These are phyloP conservation scores for Allolobophora icterica DNA, from an alignment of 2,888 invertebrate species.

Conservation along the genomic window DNA sequence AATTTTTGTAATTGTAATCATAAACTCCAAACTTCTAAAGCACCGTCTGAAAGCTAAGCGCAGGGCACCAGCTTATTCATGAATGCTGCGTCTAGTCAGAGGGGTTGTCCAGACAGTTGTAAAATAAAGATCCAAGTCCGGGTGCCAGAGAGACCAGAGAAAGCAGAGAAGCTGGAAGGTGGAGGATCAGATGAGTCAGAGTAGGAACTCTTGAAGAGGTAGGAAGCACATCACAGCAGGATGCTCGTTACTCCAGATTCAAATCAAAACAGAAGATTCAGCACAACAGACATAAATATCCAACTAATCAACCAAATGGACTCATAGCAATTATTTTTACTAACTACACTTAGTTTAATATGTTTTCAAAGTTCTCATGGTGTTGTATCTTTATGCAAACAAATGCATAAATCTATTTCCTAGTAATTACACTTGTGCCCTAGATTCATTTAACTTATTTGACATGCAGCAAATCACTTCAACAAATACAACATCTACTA, in stretches of 20 bases:
- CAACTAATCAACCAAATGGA: background rate
- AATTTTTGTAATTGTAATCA: too few species aligned
- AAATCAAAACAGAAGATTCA: background rate
- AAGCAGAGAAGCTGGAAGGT: too few species aligned
- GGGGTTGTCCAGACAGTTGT: too few species aligned
- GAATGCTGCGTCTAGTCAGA: too few species aligned
- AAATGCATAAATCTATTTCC: background rate
- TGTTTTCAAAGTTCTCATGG: background rate
- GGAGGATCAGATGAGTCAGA: too few species aligned
- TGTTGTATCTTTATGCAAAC: background rate
- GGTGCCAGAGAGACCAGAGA: too few species aligned
- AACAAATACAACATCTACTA: background rate
- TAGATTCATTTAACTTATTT: background rate
- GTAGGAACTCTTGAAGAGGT: too few species aligned
- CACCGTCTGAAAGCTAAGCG: too few species aligned
- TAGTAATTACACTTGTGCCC: background rate
- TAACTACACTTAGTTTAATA: too few species aligned
- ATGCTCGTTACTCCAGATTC: background rate
- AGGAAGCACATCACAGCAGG: background rate
- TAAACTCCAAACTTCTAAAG: too few species aligned
- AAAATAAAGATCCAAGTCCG: too few species aligned
- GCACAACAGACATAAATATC: background rate
- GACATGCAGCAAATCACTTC: background rate
- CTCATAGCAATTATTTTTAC: background rate
- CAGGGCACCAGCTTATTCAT: too few species aligned